Percentiles rank a stretch among this genome's conserved stretches.
These are phyloP conservation scores for Parus major DNA, from an alignment of 2,113 vertebrate genomes.

Conservation along the genomic window DNA sequence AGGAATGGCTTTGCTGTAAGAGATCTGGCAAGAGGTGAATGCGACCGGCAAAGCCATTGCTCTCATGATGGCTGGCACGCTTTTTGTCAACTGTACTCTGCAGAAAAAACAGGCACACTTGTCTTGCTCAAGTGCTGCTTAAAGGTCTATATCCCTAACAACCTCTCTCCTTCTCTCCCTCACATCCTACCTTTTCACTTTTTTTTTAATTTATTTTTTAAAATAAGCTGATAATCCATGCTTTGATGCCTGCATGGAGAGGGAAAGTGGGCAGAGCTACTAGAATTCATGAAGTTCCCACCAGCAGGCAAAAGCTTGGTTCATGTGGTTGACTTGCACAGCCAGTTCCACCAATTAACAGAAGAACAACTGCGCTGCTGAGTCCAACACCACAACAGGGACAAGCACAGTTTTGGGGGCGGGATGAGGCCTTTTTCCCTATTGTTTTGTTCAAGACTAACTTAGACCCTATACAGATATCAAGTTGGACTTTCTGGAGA, in stretches of 20 bases:
- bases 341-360: background rate
- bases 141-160: conserved; percentile 70
- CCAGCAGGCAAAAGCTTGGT: background rate
- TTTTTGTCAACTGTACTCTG: conserved; percentile 99
- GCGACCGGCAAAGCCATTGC: conserved; percentile 96
- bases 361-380: background rate
- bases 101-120: conserved; percentile 98
- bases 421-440: background rate
- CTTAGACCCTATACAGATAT: background rate
- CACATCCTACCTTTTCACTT: conserved; percentile 6
- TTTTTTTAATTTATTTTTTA: background rate
- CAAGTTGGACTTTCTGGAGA: background rate
- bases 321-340: background rate
- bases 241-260: conserved; percentile 32
- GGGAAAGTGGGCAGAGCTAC: background rate
- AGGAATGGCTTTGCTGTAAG: conserved; percentile 99
- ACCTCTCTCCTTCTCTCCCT: conserved; percentile 55
- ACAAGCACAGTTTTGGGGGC: background rate
- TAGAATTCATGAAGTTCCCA: background rate
- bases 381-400: background rate
- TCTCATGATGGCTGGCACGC: conserved; percentile 90
- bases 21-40: conserved; percentile 99
- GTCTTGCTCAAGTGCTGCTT: conserved; percentile 89
- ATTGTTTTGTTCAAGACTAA: conserved; percentile 1
- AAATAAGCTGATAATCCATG: background rate